Base-by-base conservation (phyloP, 2,888 invertebrate species). In the Lithophane semibrunnea region DNA sequence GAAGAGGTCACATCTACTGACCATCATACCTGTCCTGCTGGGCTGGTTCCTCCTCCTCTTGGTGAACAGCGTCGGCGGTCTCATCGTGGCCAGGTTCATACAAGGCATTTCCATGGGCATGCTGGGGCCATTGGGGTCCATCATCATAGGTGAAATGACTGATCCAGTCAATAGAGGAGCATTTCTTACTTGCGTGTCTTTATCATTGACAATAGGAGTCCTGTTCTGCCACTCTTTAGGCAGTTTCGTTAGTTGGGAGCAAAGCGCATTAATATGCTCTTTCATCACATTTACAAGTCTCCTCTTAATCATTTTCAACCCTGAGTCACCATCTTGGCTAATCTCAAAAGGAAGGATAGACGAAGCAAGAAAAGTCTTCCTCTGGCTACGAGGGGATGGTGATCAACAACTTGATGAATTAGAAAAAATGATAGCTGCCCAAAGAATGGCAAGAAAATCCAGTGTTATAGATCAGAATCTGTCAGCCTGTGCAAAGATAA, bases 281-380 rank as follows among this genome's bases (percentile, higher is more conserved):
- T 91, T 95, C 24, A 92, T 97, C 2, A 97, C 97, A 0, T 93
- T 97, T n/a, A 86, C 95, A 0, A 96, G 97, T 87, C 93, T 97
- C 44, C 75, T 97, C 0, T 90, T 97, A 10, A 96, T 97, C 8
- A 93, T 97, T 24, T 97, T 97, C 21, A 93, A 97, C 16, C 97
- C 97, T 0, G 98, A 98, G 91, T 97, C 98, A 8, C 98, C 98
- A 0, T 94, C 97, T 9, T 98, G 98, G 98, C 87, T 98, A 74
- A 95, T 97, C 29, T 94, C 97, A 0, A 97, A 97, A 89, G 97
- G 97, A 9, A 94, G 97, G 13, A 92, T 94, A 0, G 94, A 96
- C 0, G 97, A 97, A 87, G 98, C 98, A 0, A 95, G 97, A 74
- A 92, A 95, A 49, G 95, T 97, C 0, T 97, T 97, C 80, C 93